Base-by-base conservation (phyloP, 1,140 invertebrate species). In the Sminthurinus signatus region DNA sequence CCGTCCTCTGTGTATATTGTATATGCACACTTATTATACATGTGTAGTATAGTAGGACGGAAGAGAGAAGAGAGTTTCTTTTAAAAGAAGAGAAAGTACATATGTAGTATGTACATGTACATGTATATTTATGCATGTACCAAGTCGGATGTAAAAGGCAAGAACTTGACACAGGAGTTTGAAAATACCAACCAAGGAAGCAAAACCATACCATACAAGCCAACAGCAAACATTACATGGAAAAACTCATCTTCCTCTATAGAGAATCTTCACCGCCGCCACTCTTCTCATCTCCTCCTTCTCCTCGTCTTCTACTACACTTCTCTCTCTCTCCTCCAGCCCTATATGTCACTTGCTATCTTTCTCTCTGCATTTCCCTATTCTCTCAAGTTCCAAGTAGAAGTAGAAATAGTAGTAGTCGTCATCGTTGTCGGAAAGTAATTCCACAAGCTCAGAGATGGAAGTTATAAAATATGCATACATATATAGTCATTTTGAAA, bases 91-190 rank as follows among this genome's bases (percentile, higher is more conserved):
- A n/a, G n/a, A n/a, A n/a, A n/a, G n/a, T n/a, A n/a, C n/a, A n/a
- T n/a, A n/a, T n/a, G n/a, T n/a, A n/a, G n/a, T n/a, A n/a, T n/a
- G n/a, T n/a, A n/a, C n/a, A n/a, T n/a, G n/a, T n/a, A n/a, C n/a
- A n/a, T n/a, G n/a, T n/a, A n/a, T n/a, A n/a, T n/a, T n/a, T n/a
- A n/a, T n/a, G n/a, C n/a, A n/a, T n/a, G n/a, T n/a, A n/a, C n/a
- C 44, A 48, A 43, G 58, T 48, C 46, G 58, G 46, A 60, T 43
- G 58, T 60, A 36, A 60, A 60, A 48, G 58, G 58, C 58, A 50
- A 50, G 50, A 60, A 60, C 58, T 29, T 60, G 44, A 39, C 44
- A 44, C 31, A 48, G 28, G 36, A 62, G 19, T 62, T 52, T 62
- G 60, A 28, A 54, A 52, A 42, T 21, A 54, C 44, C 44, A 50